A percentile compares a stretch with the other conserved stretches of the same genome.
phyloP scores from a whole-genome alignment of 2,888 invertebrate genomes.

The Acrocyrtus sp. region DNA sequence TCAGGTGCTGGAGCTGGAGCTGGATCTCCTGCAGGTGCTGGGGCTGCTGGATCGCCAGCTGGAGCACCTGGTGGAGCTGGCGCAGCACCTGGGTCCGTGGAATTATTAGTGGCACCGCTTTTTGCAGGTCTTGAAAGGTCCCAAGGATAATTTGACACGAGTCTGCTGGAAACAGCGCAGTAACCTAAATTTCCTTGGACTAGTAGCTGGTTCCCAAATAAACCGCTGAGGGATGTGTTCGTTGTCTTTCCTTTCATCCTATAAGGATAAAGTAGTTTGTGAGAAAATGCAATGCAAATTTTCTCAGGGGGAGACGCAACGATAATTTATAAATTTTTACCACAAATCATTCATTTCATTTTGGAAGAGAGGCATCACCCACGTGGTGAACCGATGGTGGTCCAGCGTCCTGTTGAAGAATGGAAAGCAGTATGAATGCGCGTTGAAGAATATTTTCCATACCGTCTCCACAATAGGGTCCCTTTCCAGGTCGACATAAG shows the following conservation, averaged over 20 bases:
- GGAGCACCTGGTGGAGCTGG: neutral
- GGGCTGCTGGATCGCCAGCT: neutral
- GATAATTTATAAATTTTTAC: constrained; percentile 22
- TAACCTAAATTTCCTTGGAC: constrained; percentile 50
- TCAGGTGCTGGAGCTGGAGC: neutral
- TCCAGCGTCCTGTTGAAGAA: constrained; percentile 49
- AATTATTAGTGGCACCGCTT: constrained; percentile 4
- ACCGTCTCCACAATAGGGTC: constrained; percentile 59
- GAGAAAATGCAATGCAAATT: neutral
- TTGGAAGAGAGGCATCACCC: constrained; percentile 56
- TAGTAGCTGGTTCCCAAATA: constrained; percentile 51
- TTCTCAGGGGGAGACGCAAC: no score
- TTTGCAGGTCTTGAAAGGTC: constrained; percentile 46
- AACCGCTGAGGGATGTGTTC: constrained; percentile 41
- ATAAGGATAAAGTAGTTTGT: neutral
- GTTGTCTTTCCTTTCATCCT: constrained; percentile 33
- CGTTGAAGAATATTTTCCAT: constrained; percentile 57
- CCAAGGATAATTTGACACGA: constrained; percentile 55
- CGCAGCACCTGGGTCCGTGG: neutral
- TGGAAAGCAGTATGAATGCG: constrained; percentile 51
- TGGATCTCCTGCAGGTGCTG: neutral
- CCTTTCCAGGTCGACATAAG: constrained; percentile 8
- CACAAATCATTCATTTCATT: constrained; percentile 55
- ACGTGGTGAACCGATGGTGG: constrained; percentile 55
- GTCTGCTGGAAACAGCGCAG: constrained; percentile 45